These are phyloP conservation scores for Anoplophora glabripennis DNA, from an alignment of 1,140 invertebrate genomes.

Conservation along the genomic window DNA sequence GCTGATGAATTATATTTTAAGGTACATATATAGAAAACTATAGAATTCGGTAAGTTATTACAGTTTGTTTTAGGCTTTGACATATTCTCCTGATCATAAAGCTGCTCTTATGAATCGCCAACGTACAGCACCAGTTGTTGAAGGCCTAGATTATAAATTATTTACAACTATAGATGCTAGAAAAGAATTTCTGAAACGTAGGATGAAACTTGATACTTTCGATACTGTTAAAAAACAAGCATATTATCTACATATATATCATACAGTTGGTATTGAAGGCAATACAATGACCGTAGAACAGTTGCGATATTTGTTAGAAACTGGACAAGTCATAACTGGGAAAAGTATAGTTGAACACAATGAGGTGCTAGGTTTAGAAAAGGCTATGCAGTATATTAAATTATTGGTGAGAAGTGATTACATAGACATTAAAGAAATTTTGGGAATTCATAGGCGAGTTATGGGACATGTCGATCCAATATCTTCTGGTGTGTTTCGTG, in stretches of 20 bases:
- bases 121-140: constrained; percentile 82
- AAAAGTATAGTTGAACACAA: constrained; percentile 97
- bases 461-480: constrained; percentile 90
- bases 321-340: constrained; percentile 85
- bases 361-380: constrained; percentile 91
- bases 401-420: constrained; percentile 70
- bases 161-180: constrained; percentile 84
- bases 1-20: constrained; percentile 86
- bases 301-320: constrained; percentile 90
- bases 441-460: constrained; percentile 90
- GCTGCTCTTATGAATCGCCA: constrained; percentile 78
- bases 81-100: constrained; percentile 76
- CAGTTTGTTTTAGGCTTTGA: constrained; percentile 60
- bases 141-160: constrained; percentile 80
- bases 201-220: constrained; percentile 76
- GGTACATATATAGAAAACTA: constrained; percentile 23
- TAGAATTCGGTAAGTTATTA: background rate
- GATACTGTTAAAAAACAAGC: constrained; percentile 88
- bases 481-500: constrained; percentile 77
- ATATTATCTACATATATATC: constrained; percentile 95
- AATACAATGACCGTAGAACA: constrained; percentile 95
- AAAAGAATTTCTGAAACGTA: constrained; percentile 72
- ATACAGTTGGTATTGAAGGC: constrained; percentile 94
- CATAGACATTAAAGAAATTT: constrained; percentile 80
- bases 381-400: constrained; percentile 94